A percentile compares a stretch with the other conserved stretches of the same genome.
These are phyloP conservation scores for Schizothorax lantsangensis DNA, from an alignment of 2,797 vertebrate genomes.

Conservation along the genomic window DNA sequence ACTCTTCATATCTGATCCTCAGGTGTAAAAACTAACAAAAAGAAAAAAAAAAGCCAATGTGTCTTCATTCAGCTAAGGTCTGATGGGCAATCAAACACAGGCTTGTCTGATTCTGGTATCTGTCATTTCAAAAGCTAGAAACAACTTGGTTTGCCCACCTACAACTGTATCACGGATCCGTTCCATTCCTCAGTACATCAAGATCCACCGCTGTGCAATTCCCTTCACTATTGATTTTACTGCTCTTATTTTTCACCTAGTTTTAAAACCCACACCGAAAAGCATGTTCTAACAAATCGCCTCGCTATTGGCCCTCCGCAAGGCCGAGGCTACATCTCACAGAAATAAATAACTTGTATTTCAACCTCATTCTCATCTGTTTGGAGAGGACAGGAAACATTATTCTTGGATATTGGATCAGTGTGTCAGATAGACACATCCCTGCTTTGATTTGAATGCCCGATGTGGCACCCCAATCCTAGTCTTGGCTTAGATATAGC, in stretches of 20 bases:
- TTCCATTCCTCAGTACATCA: constrained; percentile 75
- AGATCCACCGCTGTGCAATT: constrained; percentile 72
- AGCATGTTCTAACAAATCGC: constrained; percentile 71
- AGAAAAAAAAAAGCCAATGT: not conserved
- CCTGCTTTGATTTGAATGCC: constrained; percentile 43
- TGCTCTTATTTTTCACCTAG: constrained; percentile 70
- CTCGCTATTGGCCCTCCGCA: constrained; percentile 58
- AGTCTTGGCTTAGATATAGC: not conserved
- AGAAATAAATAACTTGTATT: constrained; percentile 58
- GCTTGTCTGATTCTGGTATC: constrained; percentile 73
- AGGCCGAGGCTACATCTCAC: constrained; percentile 49
- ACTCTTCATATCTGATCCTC: not conserved
- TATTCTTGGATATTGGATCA: constrained; percentile 41
- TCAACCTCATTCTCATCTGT: constrained; percentile 45
- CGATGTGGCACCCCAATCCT: not conserved
- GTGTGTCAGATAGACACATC: constrained; percentile 40
- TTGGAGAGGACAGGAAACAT: constrained; percentile 47
- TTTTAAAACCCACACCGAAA: constrained; percentile 72
- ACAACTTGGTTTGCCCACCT: constrained; percentile 75
- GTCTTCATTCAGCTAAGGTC: not conserved
- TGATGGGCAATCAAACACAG: constrained; percentile 71
- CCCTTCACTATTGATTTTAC: constrained; percentile 76
- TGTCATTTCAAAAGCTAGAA: constrained; percentile 70
- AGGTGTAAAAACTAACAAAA: not conserved
- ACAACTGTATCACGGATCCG: constrained; percentile 72